These are phyloP conservation scores for Cybosia mesomella DNA, from an alignment of 2,888 invertebrate species.

Conservation along the genomic window DNA sequence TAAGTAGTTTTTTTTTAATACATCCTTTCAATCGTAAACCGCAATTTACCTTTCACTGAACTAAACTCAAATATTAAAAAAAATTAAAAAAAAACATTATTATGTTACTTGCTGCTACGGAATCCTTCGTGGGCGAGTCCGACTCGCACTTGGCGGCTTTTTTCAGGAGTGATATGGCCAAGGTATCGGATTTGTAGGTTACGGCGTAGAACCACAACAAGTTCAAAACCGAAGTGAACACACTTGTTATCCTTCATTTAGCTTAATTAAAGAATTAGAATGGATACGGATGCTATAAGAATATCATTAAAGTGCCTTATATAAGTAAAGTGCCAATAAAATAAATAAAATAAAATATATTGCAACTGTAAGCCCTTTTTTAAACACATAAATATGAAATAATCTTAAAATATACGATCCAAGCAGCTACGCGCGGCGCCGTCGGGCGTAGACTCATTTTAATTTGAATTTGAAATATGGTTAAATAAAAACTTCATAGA, in stretches of 20 bases:
- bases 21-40: no score
- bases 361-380: no score
- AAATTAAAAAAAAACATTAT: no score
- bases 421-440: not conserved
- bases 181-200: not conserved
- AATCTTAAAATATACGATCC: conserved; percentile 1
- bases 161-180: not conserved
- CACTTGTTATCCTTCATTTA: not conserved
- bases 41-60: no score
- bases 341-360: no score
- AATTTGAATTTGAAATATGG: conserved; percentile 27
- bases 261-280: not conserved
- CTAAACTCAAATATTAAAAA: no score
- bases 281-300: not conserved
- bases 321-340: no score
- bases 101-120: no score
- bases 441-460: not conserved
- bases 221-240: not conserved
- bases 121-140: no score
- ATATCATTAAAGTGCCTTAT: not conserved
- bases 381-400: not conserved
- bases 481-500: conserved; percentile 50
- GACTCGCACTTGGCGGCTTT: no score
- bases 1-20: no score
- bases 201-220: not conserved